Conservation (phyloP, 1,140 invertebrate species). For the Akabosia matsudoensis region DNA sequence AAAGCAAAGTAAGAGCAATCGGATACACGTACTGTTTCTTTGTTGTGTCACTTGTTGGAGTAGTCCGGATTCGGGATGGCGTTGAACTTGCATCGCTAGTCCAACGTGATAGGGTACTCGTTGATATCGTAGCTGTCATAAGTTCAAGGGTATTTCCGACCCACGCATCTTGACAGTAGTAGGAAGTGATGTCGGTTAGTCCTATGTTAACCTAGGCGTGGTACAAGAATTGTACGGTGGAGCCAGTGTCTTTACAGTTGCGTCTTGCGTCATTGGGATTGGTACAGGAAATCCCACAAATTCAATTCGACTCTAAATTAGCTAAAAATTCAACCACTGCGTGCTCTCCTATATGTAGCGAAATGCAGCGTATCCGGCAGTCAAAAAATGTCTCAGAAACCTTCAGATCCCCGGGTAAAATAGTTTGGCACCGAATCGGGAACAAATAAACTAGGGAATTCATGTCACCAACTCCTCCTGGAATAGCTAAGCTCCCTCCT, state of each 20-base stretch:
- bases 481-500: not conserved
- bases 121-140: not conserved
- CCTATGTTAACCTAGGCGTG: not conserved
- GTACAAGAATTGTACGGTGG: not conserved
- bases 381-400: not conserved
- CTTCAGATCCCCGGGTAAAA: not conserved
- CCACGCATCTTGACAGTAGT: slow-evolving; percentile 3
- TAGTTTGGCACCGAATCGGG: not conserved
- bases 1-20: no score
- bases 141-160: slow-evolving; percentile 4
- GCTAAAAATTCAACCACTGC: no score
- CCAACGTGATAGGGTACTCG: no score
- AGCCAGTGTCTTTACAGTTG: not conserved
- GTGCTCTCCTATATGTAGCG: slow-evolving; percentile 1
- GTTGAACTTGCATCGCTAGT: no score
- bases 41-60: no score
- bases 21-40: no score
- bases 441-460: slow-evolving; percentile 1
- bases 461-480: slow-evolving; percentile 17
- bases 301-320: not conserved
- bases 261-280: slow-evolving; percentile 18
- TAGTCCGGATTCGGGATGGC: no score
- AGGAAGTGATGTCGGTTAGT: not conserved
- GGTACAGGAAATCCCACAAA: not conserved
- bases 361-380: slow-evolving; percentile 18